These are phyloP conservation scores for Phalacrocorax carbo DNA, from an alignment of 2,113 vertebrate genomes.

Conservation along the genomic window DNA sequence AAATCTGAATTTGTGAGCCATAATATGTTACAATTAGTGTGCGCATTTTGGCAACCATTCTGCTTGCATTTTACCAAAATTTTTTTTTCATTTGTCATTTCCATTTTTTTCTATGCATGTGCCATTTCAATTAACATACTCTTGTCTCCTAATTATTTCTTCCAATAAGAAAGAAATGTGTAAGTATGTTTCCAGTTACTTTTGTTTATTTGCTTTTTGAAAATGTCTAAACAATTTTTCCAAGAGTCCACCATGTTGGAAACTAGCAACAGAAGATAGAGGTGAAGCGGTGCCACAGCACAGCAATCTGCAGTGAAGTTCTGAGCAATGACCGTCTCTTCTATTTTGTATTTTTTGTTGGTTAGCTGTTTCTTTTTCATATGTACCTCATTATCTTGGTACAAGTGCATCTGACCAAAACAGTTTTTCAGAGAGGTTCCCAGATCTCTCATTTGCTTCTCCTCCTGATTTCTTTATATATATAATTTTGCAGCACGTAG, in stretches of 20 bases:
- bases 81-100: slow-evolving; percentile 16
- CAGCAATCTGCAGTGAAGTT: background rate
- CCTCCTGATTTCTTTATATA: background rate
- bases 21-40: background rate
- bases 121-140: background rate
- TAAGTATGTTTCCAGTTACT: background rate
- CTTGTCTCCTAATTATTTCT: background rate
- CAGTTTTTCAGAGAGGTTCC: background rate
- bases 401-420: background rate
- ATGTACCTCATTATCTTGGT: background rate
- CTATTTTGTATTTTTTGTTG: background rate
- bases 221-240: background rate
- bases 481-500: background rate
- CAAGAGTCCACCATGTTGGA: background rate
- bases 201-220: background rate
- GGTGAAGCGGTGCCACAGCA: background rate
- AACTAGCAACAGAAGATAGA: background rate
- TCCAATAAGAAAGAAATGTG: background rate
- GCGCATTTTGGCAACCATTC: slow-evolving; percentile 4
- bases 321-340: background rate
- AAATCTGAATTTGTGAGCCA: background rate
- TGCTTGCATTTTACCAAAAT: background rate
- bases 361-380: background rate
- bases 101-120: background rate
- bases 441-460: background rate